Percentiles rank a stretch among this genome's conserved stretches.
Evolutionary conservation across 2,113 vertebrate species (phyloP).

Genomic region (Cyanistes caeruleus): DNA sequence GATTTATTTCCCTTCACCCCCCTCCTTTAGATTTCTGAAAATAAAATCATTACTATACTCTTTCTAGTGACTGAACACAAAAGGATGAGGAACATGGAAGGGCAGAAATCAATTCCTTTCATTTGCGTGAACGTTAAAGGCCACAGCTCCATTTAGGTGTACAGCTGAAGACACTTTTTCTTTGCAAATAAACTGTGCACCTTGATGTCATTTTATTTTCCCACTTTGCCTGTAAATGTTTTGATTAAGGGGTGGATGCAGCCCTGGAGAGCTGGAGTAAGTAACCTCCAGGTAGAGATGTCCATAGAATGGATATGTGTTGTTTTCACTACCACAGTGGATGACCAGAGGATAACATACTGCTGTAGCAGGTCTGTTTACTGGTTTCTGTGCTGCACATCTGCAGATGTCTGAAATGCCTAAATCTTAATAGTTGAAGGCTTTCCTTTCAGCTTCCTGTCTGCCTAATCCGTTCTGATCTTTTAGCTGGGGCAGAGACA

Average conservation of each 20-base stretch:
- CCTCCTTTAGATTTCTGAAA: neutral
- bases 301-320: neutral
- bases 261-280: neutral
- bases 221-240: neutral
- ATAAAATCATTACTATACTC: neutral
- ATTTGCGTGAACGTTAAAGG: neutral
- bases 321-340: neutral
- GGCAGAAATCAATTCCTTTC: conserved; percentile 2
- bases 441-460: neutral
- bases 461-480: neutral
- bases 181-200: neutral
- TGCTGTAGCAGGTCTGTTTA: neutral
- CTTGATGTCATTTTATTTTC: neutral
- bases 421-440: neutral
- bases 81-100: neutral
- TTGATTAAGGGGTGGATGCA: neutral
- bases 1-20: neutral
- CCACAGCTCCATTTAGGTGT: neutral
- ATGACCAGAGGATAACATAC: neutral
- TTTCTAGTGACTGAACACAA: neutral
- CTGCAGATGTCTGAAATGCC: neutral
- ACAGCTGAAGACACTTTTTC: neutral
- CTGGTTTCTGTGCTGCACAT: neutral
- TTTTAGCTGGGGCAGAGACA: neutral
- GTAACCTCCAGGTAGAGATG: neutral